phyloP scores from a whole-genome alignment of 2,888 invertebrate species.

The Melolontha melolontha region DNA sequence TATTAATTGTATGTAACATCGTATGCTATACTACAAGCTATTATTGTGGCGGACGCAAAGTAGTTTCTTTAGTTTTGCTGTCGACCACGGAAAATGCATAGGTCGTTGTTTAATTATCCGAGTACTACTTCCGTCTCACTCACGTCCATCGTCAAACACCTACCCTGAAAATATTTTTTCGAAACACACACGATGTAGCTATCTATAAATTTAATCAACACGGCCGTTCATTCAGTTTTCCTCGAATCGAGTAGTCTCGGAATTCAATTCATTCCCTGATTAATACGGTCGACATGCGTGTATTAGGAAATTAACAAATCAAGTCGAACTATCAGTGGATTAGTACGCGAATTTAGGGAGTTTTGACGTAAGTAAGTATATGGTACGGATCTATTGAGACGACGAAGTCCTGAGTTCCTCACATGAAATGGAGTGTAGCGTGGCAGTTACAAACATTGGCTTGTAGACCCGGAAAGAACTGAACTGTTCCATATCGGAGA shows the following conservation, averaged over 20 bases:
- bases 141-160: slow-evolving; percentile 36
- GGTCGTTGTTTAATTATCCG: slow-evolving; percentile 57
- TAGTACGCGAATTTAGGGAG: slow-evolving; percentile 23
- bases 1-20: too few species aligned
- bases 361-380: slow-evolving; percentile 21
- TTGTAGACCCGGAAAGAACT: slow-evolving; percentile 60
- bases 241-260: neutral
- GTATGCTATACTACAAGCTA: neutral
- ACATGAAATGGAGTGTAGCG: slow-evolving; percentile 62
- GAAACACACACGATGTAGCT: neutral
- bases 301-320: slow-evolving; percentile 31
- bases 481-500: slow-evolving; percentile 61
- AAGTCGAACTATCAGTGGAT: slow-evolving; percentile 28
- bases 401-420: slow-evolving; percentile 46
- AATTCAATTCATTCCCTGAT: slow-evolving; percentile 12
- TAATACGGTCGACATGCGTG: slow-evolving; percentile 10
- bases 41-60: slow-evolving; percentile 31
- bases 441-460: slow-evolving; percentile 53
- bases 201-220: slow-evolving; percentile 20
- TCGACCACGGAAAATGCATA: slow-evolving; percentile 60
- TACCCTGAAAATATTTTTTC: slow-evolving; percentile 20
- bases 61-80: slow-evolving; percentile 52
- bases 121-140: slow-evolving; percentile 56
- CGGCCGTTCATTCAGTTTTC: slow-evolving; percentile 7
- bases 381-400: too few species aligned